These are phyloP conservation scores for Tinamus guttatus DNA, from an alignment of 2,113 vertebrate genomes.

Conservation along the genomic window DNA sequence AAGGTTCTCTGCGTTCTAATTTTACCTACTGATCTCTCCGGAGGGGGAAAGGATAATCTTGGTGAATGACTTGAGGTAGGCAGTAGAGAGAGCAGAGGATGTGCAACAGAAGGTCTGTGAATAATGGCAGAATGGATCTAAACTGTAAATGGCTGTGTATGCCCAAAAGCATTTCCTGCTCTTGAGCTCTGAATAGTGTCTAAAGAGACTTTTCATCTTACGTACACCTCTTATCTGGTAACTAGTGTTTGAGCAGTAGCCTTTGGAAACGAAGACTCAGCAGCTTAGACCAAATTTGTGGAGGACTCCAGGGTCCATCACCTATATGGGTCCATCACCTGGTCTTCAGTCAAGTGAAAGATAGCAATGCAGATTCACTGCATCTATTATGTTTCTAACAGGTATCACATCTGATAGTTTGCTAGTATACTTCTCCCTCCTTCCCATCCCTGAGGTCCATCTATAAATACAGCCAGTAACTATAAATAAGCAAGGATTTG, in stretches of 20 bases:
- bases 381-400: constrained; percentile 1
- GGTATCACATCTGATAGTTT: constrained; percentile 7
- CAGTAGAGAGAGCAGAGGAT: not conserved
- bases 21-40: not conserved
- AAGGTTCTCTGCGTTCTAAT: not conserved
- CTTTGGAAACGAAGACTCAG: not conserved
- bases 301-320: too few species aligned
- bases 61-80: not conserved
- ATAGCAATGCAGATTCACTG: not conserved
- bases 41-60: not conserved
- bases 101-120: not conserved
- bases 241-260: not conserved
- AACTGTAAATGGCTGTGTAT: not conserved
- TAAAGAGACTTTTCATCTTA: not conserved
- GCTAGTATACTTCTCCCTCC: constrained; percentile 11
- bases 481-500: constrained; percentile 30
- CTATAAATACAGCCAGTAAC: not conserved
- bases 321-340: not conserved
- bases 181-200: not conserved
- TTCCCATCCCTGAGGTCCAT: constrained; percentile 13
- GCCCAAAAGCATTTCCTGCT: not conserved
- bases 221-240: not conserved
- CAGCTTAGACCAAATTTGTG: not conserved
- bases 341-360: not conserved
- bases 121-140: not conserved